These are phyloP conservation scores for Anser cygnoides DNA, from an alignment of 2,113 vertebrate genomes.

Conservation along the genomic window DNA sequence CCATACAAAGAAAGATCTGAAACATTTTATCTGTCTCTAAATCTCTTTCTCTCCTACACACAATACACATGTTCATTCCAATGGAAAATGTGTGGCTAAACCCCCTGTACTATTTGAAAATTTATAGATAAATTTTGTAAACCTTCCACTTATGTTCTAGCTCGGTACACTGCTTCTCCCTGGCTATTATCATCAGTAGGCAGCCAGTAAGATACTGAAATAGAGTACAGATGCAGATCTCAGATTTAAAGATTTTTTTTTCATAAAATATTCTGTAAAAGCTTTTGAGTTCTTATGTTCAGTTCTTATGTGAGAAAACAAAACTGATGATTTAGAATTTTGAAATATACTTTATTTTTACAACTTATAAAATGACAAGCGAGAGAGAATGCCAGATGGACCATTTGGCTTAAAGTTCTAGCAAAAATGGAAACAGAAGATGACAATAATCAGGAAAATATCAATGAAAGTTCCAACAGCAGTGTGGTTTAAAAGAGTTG, in stretches of 20 bases:
- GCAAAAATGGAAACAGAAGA: slow-evolving; percentile 65
- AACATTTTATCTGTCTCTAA: slow-evolving; percentile 13
- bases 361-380: slow-evolving; percentile 59
- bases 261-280: slow-evolving; percentile 40
- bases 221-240: slow-evolving; percentile 48
- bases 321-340: slow-evolving; percentile 37
- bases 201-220: slow-evolving; percentile 59
- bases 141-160: slow-evolving; percentile 43
- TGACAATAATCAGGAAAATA: slow-evolving; percentile 69
- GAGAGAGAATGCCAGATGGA: slow-evolving; percentile 72
- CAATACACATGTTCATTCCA: neutral
- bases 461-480: slow-evolving; percentile 59
- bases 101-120: neutral
- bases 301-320: slow-evolving; percentile 38
- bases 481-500: slow-evolving; percentile 62
- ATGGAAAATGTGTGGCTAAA: neutral
- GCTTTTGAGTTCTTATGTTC: slow-evolving; percentile 33
- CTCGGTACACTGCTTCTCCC: neutral
- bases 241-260: slow-evolving; percentile 6
- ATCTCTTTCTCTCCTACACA: neutral
- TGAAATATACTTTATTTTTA: slow-evolving; percentile 63
- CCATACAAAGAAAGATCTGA: neutral
- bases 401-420: slow-evolving; percentile 70
- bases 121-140: slow-evolving; percentile 42
- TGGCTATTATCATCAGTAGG: slow-evolving; percentile 49